Evolutionary conservation across 2,113 vertebrate genomes (phyloP), one percentile per base, ranked within the genome.

Genomic region (Pseudopipra pipra): DNA sequence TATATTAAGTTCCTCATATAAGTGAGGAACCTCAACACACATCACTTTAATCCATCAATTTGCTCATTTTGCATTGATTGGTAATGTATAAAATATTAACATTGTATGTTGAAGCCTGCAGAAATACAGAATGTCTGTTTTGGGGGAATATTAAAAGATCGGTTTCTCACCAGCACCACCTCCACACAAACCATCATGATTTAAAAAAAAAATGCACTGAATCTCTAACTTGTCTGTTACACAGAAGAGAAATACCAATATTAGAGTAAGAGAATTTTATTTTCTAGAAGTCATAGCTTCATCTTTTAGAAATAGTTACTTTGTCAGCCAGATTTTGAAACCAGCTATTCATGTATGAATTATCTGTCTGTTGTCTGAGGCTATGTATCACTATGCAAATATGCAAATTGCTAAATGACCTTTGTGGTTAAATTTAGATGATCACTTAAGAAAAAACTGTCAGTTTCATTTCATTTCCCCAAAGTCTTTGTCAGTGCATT

Each of bases 391-490:
- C 56, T 79, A 66, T 46, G 41, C 59, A 91, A 82, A 86, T 63
- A 39, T 59, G 44, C 63, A 62, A 58, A 83, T 85, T 79, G 67
- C 35, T 89, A 80, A 90, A 39, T 96, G 90, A 92, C 82, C 85
- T 94, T 92, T 92, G 21, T 74, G 52, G 79, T 87, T 93, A 94
- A 79, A 88, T 93, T 96, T 80, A 82, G 85, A 87, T 62, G 61
- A 76, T 84, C 43, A 80, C 88, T 88, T 68, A 71, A 85, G 90
- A 79, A 95, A 79, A 93, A 90, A 37, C 43, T 84, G 59, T 75
- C 82, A 84, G 55, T 59, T 90, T 86, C 8, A 71, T 93, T 96
- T 93, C 62, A 67, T 89, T 93, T 78, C 25, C 37, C 27, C 43
- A 24, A 92, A 94, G 76, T 41, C 35, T 85, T 88, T 95, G 67